Evolutionary conservation across 1,140 invertebrate genomes (phyloP).

Genomic region (Dolichoris vasculosae): DNA sequence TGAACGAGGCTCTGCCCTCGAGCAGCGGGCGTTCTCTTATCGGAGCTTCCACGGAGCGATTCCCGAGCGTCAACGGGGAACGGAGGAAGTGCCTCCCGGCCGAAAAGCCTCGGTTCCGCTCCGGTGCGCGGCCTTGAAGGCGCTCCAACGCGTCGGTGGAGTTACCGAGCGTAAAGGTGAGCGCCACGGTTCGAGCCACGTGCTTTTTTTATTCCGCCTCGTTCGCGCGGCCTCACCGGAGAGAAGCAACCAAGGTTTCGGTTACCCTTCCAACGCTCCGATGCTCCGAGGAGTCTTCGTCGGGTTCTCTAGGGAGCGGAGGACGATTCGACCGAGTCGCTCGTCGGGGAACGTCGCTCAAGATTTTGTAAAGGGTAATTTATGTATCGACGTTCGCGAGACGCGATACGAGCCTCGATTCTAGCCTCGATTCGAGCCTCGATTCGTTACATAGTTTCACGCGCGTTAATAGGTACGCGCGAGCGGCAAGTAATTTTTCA

Average conservation of each 20-base stretch:
- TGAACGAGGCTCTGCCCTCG: no score
- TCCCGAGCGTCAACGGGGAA: no score
- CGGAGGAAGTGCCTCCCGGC: neutral
- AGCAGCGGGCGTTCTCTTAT: no score
- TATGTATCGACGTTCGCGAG: neutral
- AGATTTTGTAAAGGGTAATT: neutral
- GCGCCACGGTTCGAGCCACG: conserved; percentile 11
- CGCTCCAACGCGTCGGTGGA: neutral
- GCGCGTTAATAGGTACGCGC: no score
- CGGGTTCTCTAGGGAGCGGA: no score
- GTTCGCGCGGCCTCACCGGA: neutral
- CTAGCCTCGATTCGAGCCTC: neutral
- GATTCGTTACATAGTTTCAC: neutral
- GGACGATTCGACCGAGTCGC: neutral
- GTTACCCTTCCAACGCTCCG: no score
- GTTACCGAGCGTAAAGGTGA: neutral
- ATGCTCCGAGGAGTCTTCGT: neutral
- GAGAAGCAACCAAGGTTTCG: no score
- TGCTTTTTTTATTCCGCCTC: neutral
- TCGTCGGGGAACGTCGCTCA: neutral
- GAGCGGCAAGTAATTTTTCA: neutral
- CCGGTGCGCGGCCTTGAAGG: neutral
- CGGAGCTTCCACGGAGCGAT: no score
- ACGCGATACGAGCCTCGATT: neutral
- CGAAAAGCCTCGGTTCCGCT: neutral